Evolutionary conservation across 2,888 invertebrate genomes (phyloP).

Genomic region (Diachrysia chrysitis): DNA sequence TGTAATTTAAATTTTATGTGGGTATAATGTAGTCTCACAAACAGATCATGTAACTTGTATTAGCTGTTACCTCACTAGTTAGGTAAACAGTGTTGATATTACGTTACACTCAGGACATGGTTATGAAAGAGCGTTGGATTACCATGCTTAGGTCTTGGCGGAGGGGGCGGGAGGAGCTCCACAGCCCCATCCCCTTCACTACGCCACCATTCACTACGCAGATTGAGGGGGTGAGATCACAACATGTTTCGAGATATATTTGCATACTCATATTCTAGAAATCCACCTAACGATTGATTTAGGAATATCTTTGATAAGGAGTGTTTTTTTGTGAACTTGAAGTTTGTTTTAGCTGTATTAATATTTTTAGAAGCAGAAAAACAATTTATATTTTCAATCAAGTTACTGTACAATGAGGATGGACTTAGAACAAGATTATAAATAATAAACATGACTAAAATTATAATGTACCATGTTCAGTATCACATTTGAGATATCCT

Average conservation of each 20-base stretch:
- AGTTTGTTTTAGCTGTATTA: slow-evolving; percentile 8
- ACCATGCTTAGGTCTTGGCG: slow-evolving; percentile 41
- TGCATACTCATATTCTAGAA: slow-evolving; percentile 74
- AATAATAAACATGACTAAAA: not conserved
- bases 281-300: slow-evolving; percentile 44
- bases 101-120: slow-evolving; percentile 28
- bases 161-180: slow-evolving; percentile 2
- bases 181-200: slow-evolving; percentile 14
- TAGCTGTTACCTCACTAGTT: slow-evolving; percentile 47
- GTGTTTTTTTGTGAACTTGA: too few species aligned
- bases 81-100: slow-evolving; percentile 35
- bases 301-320: slow-evolving; percentile 34
- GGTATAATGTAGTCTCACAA: slow-evolving; percentile 44
- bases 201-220: slow-evolving; percentile 65
- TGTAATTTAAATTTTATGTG: slow-evolving; percentile 41
- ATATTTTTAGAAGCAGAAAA: slow-evolving; percentile 13
- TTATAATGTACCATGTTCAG: too few species aligned
- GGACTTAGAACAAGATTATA: not conserved
- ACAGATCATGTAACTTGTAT: slow-evolving; percentile 51
- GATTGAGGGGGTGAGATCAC: slow-evolving; percentile 58
- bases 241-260: slow-evolving; percentile 63
- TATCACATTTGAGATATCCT: too few species aligned
- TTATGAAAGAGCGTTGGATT: slow-evolving; percentile 42
- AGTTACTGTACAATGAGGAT: not conserved
- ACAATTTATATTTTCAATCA: not conserved